These are phyloP conservation scores for Emmelina monodactyla DNA, from an alignment of 2,888 invertebrate species.

Conservation along the genomic window DNA sequence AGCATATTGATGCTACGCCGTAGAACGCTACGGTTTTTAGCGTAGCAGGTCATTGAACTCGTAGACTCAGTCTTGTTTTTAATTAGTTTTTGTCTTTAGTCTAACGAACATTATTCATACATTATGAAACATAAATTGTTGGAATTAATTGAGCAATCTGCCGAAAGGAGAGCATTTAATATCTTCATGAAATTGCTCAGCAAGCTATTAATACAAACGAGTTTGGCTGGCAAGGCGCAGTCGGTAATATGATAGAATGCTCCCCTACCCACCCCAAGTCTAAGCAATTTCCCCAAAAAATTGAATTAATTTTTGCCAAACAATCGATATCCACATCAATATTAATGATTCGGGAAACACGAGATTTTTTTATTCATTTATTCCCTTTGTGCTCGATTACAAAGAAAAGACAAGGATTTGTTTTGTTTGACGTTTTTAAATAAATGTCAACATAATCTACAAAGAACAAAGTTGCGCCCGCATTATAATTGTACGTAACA, in stretches of 20 bases:
- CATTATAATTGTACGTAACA: background rate
- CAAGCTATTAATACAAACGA: conserved; percentile 44
- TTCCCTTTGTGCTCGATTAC: conserved; percentile 10
- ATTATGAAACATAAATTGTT: too few species aligned
- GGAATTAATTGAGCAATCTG: conserved; percentile 22
- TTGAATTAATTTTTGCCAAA: conserved; percentile 52
- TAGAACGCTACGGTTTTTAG: too few species aligned
- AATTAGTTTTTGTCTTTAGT: too few species aligned
- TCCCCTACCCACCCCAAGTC: conserved; percentile 27
- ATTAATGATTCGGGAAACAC: conserved; percentile 30
- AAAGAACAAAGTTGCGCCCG: background rate
- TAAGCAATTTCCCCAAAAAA: conserved; percentile 40
- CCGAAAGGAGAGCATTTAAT: conserved; percentile 29
- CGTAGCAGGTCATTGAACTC: too few species aligned
- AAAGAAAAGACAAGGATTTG: background rate
- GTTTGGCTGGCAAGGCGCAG: conserved; percentile 36
- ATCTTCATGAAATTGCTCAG: conserved; percentile 38
- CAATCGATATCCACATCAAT: conserved; percentile 40
- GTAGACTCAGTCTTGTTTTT: too few species aligned
- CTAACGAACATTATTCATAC: too few species aligned
- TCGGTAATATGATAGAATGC: conserved; percentile 54
- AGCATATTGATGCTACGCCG: too few species aligned
- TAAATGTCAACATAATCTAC: background rate
- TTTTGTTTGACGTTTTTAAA: background rate
- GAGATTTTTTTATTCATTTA: conserved; percentile 26